Evolutionary conservation across 2,888 invertebrate species (phyloP).

Genomic region (Tachystola acroxantha): DNA sequence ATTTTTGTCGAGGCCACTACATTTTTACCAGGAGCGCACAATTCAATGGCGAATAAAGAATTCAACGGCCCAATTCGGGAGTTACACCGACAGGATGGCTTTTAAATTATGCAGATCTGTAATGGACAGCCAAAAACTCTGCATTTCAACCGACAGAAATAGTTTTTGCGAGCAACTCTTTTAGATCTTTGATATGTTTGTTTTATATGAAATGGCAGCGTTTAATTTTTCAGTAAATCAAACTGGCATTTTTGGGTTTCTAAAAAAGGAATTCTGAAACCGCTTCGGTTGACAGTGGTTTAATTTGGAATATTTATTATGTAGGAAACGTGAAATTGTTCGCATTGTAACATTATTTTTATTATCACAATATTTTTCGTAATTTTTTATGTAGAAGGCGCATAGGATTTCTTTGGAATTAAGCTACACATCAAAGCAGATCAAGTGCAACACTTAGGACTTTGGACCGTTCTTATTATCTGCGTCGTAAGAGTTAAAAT

Average conservation of each 20-base stretch:
- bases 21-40: slow-evolving; percentile 42
- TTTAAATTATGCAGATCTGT: slow-evolving; percentile 70
- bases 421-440: too few species aligned
- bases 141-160: slow-evolving; percentile 14
- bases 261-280: too few species aligned
- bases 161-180: slow-evolving; percentile 9
- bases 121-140: slow-evolving; percentile 52
- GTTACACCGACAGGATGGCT: slow-evolving; percentile 53
- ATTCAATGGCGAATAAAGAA: slow-evolving; percentile 55
- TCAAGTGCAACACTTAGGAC: too few species aligned
- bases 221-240: slow-evolving; percentile 12
- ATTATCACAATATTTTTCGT: too few species aligned
- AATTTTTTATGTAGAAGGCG: too few species aligned
- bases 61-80: slow-evolving; percentile 55
- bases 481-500: too few species aligned
- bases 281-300: too few species aligned
- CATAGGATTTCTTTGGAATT: too few species aligned
- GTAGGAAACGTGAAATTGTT: too few species aligned
- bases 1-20: slow-evolving; percentile 40
- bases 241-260: neutral
- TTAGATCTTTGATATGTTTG: slow-evolving; percentile 10
- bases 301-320: too few species aligned
- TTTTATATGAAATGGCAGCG: slow-evolving; percentile 2
- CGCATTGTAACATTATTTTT: too few species aligned
- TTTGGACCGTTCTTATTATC: too few species aligned